Evolutionary conservation across 2,797 vertebrate genomes (phyloP).

Genomic region (Bucorvus abyssinicus): DNA sequence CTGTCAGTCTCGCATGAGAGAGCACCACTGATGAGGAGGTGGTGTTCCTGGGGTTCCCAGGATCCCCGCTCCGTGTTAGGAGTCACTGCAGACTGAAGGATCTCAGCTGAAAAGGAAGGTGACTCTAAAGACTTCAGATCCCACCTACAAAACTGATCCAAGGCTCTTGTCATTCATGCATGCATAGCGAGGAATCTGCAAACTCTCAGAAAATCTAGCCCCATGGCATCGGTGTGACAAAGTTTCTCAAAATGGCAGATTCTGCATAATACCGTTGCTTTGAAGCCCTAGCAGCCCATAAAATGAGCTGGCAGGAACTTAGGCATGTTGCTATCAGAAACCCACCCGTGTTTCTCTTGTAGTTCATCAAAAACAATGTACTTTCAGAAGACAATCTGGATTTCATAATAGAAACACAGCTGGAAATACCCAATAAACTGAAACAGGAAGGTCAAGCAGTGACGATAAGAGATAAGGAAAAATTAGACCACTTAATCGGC

Average conservation of each 20-base stretch:
- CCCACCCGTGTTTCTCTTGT: slow-evolving; percentile 17
- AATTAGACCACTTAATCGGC: slow-evolving; percentile 33
- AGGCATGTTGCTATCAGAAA: slow-evolving; percentile 18
- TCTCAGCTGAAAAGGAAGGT: neutral
- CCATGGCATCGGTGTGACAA: neutral
- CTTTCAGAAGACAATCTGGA: slow-evolving; percentile 38
- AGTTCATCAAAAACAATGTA: neutral
- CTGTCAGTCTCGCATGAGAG: neutral
- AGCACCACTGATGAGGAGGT: neutral
- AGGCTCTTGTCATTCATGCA: neutral
- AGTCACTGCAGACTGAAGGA: neutral
- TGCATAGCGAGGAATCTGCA: neutral
- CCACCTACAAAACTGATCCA: neutral
- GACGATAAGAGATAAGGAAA: slow-evolving; percentile 35
- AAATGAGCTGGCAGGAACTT: slow-evolving; percentile 9
- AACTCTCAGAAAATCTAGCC: neutral
- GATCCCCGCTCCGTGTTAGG: rapidly evolving
- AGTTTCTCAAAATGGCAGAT: neutral
- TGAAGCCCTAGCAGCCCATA: slow-evolving; percentile 11
- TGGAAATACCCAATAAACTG: neutral
- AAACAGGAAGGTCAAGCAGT: slow-evolving; percentile 40
- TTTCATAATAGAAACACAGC: slow-evolving; percentile 1
- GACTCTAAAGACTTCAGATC: neutral
- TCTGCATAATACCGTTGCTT: neutral
- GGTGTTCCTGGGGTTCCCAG: neutral